Percentiles rank a stretch among this genome's conserved stretches.
These are phyloP conservation scores for Batillaria attramentaria DNA, from an alignment of 1,140 invertebrate genomes.

Conservation along the genomic window DNA sequence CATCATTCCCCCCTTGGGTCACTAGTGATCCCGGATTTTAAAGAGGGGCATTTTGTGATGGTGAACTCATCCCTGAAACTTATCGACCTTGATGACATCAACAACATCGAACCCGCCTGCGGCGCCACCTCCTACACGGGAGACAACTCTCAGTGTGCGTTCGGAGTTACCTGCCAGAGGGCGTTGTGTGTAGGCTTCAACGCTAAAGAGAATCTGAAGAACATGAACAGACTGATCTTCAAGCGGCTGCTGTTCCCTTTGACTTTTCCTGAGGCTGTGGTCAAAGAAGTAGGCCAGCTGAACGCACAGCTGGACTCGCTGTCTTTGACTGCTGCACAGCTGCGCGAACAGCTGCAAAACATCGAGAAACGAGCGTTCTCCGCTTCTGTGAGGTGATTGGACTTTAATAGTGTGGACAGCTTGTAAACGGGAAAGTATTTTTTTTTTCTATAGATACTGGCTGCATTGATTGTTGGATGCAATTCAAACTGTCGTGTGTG, in stretches of 20 bases:
- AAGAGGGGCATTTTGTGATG: slow-evolving; percentile 67
- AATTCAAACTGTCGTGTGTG: not conserved
- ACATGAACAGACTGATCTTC: slow-evolving; percentile 63
- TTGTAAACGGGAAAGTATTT: not conserved
- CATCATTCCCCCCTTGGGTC: slow-evolving; percentile 66
- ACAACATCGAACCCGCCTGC: slow-evolving; percentile 67
- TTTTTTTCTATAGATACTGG: not conserved
- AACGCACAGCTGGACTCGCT: slow-evolving; percentile 50
- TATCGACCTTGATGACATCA: slow-evolving; percentile 68
- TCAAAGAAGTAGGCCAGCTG: slow-evolving; percentile 41
- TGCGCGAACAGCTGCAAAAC: slow-evolving; percentile 17
- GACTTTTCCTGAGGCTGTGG: slow-evolving; percentile 51
- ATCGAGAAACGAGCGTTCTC: slow-evolving; percentile 13
- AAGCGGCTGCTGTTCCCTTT: slow-evolving; percentile 58
- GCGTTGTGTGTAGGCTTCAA: slow-evolving; percentile 66
- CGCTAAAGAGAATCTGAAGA: slow-evolving; percentile 66
- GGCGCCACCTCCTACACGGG: slow-evolving; percentile 10
- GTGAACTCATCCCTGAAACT: slow-evolving; percentile 61
- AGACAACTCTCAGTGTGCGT: slow-evolving; percentile 53
- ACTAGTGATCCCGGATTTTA: slow-evolving; percentile 65
- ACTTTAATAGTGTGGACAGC: not conserved
- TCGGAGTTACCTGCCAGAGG: slow-evolving; percentile 52
- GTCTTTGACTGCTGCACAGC: slow-evolving; percentile 36
- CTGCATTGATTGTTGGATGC: not conserved
- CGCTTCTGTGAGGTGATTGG: not conserved